A percentile compares a stretch with the other conserved stretches of the same genome.
Conservation (phyloP, 2,797 vertebrate species). For the Tragopan temminckii region DNA sequence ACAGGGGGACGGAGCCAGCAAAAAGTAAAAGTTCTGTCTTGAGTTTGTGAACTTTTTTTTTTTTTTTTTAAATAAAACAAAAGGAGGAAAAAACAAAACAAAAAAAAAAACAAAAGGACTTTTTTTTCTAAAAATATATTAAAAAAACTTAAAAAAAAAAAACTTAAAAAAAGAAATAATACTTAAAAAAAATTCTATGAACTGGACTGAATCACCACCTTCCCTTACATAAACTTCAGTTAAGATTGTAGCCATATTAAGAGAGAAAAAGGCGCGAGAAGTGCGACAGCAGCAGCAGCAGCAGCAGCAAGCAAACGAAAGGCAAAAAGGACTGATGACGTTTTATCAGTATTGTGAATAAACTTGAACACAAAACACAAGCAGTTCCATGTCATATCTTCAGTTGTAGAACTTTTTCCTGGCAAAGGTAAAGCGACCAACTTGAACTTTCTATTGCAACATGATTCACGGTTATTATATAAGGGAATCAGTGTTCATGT, state of each 20-base stretch:
- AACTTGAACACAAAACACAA: constrained; percentile 93
- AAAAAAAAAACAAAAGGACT: constrained; percentile 47
- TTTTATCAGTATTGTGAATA: constrained; percentile 99
- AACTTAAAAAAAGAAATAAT: constrained; percentile 60
- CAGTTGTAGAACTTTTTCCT: constrained; percentile 90
- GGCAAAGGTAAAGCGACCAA: constrained; percentile 91
- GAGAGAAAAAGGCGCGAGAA: constrained; percentile 60
- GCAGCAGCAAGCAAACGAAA: constrained; percentile 78
- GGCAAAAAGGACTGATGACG: constrained; percentile 89
- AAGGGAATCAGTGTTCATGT: constrained; percentile 99
- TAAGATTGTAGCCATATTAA: constrained; percentile 93
- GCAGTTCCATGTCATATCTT: constrained; percentile 95
- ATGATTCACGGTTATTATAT: constrained; percentile 94
- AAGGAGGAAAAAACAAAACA: constrained; percentile 47
- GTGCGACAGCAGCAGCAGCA: neutral
- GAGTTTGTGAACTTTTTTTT: constrained; percentile 81
- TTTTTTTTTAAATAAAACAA: constrained; percentile 47
- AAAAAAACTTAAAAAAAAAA: constrained; percentile 34
- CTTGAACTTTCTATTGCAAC: constrained; percentile 96
- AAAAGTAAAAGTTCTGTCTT: constrained; percentile 79
- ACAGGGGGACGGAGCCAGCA: constrained; percentile 85
- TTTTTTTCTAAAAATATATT: constrained; percentile 64
- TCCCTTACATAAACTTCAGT: constrained; percentile 89
- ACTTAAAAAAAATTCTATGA: constrained; percentile 81
- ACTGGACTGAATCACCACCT: constrained; percentile 92